Evolutionary conservation across 2,113 vertebrate genomes (phyloP).

Genomic region (Bambusicola thoracicus): DNA sequence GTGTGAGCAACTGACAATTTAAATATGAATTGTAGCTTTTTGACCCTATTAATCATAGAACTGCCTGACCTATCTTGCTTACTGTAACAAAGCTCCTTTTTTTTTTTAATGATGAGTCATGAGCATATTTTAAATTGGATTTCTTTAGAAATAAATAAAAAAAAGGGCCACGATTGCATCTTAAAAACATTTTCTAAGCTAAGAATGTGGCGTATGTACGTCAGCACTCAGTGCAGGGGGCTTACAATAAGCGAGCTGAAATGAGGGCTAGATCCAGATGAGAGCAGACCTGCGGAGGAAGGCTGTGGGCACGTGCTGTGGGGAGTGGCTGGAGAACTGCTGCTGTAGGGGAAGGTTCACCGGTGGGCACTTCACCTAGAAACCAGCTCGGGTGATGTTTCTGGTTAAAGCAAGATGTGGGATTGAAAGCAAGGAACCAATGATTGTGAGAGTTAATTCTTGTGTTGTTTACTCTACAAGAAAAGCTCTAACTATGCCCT

Average conservation of each 20-base stretch:
- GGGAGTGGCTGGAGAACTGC: conserved; percentile 41
- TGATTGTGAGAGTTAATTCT: conserved; percentile 42
- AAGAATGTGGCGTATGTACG: background rate
- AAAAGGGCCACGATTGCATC: background rate
- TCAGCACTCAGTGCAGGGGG: background rate
- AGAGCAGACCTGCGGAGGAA: background rate
- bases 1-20: background rate
- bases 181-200: background rate
- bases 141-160: background rate
- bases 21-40: conserved; percentile 29
- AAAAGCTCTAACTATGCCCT: background rate
- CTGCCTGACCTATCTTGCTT: conserved; percentile 11
- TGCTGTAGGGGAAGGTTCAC: conserved; percentile 29
- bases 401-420: conserved; percentile 45
- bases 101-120: conserved; percentile 34
- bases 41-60: conserved; percentile 36
- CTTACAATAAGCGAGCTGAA: conserved; percentile 2
- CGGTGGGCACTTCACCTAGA: conserved; percentile 15
- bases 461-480: conserved; percentile 29
- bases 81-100: background rate
- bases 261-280: conserved; percentile 21
- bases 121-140: background rate
- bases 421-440: conserved; percentile 31
- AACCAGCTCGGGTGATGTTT: conserved; percentile 48
- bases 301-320: conserved; percentile 6